Percentiles rank a stretch among this genome's conserved stretches.
Evolutionary conservation across 1,140 invertebrate genomes (phyloP).

Genomic region (Chymomyza costata): DNA sequence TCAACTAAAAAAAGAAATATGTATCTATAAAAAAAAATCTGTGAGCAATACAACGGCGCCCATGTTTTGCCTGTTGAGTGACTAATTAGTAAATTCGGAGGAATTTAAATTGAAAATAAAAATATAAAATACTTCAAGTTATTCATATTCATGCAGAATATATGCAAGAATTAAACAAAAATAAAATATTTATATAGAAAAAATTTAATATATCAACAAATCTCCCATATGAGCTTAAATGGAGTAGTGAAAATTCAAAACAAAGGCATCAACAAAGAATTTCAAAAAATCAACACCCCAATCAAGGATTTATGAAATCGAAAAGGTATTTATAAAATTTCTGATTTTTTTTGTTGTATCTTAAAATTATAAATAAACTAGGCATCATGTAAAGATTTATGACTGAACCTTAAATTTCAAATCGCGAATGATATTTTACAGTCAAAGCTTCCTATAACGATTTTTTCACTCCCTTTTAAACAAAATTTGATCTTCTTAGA

Average conservation of each 20-base stretch:
- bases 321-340: constrained; percentile 62
- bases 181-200: not conserved
- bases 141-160: not conserved
- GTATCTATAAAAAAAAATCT: constrained; percentile 21
- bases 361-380: constrained; percentile 63
- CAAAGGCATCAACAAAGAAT: not conserved
- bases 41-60: no score
- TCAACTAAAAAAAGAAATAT: no score
- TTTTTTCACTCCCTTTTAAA: no score
- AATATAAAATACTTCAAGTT: not conserved
- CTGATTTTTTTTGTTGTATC: constrained; percentile 24
- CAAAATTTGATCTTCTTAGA: no score
- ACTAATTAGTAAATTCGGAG: constrained; percentile 55
- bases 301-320: constrained; percentile 61
- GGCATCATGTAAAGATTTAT: no score
- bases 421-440: no score
- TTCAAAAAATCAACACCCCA: constrained; percentile 5
- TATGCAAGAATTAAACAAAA: constrained; percentile 5
- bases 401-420: no score
- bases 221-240: no score
- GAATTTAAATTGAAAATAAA: constrained; percentile 51
- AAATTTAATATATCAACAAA: no score
- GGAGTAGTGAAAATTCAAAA: no score
- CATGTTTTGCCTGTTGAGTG: constrained; percentile 35
- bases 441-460: no score